These are phyloP conservation scores for Craseonycteris thonglongyai DNA, from an alignment of 2,113 vertebrate species.

Conservation along the genomic window DNA sequence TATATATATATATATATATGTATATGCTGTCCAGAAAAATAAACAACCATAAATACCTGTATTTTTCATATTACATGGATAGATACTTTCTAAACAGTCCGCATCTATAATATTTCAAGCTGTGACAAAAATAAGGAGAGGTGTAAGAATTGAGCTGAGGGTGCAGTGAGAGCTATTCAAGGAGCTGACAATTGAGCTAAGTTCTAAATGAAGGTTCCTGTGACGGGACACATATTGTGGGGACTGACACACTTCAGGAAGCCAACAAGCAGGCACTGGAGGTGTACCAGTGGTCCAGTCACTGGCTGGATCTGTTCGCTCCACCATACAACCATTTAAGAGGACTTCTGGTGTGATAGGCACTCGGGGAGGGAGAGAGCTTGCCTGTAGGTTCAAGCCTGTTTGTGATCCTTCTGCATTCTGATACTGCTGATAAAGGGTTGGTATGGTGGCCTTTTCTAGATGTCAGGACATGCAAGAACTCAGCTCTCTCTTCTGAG, in stretches of 20 bases:
- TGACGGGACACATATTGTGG: accelerated
- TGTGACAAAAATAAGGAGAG: background rate
- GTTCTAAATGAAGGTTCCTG: background rate
- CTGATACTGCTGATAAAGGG: background rate
- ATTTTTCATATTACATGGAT: too few relatives aligned
- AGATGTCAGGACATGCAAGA: background rate
- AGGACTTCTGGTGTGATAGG: background rate
- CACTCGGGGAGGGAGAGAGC: background rate
- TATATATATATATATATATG: too few relatives aligned
- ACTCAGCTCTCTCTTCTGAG: background rate
- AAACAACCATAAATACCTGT: too few relatives aligned
- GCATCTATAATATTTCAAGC: background rate
- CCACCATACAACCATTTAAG: background rate
- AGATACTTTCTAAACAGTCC: too few relatives aligned
- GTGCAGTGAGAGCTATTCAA: background rate
- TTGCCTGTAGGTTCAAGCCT: background rate
- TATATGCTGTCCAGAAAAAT: too few relatives aligned
- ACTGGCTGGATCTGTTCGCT: background rate
- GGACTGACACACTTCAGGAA: background rate
- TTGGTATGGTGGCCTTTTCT: background rate
- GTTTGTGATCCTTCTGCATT: background rate
- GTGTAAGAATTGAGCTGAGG: background rate
- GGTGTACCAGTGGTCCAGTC: background rate
- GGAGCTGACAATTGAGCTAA: background rate
- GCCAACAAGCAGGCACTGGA: background rate